Evolutionary conservation across 2,113 vertebrate species (phyloP), one percentile per base, ranked within the genome.

Genomic region (Anolis sagrei): DNA sequence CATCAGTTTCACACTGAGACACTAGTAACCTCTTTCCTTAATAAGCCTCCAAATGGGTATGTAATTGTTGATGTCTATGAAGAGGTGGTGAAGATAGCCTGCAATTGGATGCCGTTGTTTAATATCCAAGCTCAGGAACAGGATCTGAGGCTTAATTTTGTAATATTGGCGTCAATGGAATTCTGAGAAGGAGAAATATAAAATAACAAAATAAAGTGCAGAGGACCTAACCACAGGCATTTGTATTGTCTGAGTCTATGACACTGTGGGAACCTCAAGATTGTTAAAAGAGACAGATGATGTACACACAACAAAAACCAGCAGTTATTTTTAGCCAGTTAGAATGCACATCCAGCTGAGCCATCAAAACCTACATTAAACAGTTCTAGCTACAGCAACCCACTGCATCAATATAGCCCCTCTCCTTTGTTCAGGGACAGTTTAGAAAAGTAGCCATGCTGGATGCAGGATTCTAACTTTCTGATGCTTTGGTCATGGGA

Each of bases 161-260:
- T 29, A 82, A 19, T 27, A 32, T 21, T 72, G 36, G 32, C 69
- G n/a, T 29, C 1, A 25, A 4, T 13, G 0, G 13, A 73, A 21
- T 85, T 62, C 62, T 18, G 48, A 7, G 21, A 4, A 21, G 9
- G 2, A 2, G 21, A 25, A 10, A 25, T 48, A 25, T 62, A 73
- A 62, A 34, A 48, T 10, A 72, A 54, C 16, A 70, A 49, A 70
- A 73, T 48, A 61, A 70, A 44, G n/a, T 6, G 3, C 49, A 29
- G 3, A 54, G 27, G 51, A 85, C 84, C 79, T 72, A 85, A 3
- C 84, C 76, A 62, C 76, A 79, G 61, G 27, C 29, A 72, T 36
- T 44, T n/a, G 51, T 16, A 18, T 58, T 58, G 54, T 58, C 54
- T 58, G 18, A 16, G 18, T 58, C 54, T 14, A 58, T 3, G 13